Evolutionary conservation across 1,140 invertebrate species (phyloP), one percentile per base, ranked within the genome.

Genomic region (Bradynema listronoti): DNA sequence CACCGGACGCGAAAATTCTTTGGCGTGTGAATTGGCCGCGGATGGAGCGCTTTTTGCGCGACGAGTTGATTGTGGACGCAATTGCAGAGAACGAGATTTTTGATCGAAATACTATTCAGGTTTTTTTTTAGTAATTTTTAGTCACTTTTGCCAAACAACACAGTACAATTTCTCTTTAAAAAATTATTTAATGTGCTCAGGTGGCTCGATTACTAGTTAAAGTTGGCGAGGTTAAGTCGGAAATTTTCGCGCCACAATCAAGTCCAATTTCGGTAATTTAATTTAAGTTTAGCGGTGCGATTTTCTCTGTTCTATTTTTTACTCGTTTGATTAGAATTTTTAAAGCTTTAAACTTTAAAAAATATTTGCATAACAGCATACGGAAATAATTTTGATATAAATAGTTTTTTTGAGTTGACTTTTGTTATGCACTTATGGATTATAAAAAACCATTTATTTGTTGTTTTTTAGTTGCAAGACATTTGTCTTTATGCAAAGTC

Each of bases 11-110:
- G 27, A 24, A 36, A 9, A 65, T 63, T 39, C 19, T 67, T 14
- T 67, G 65, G 65, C 25, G 32, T 29, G 36, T 71, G 30, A 67
- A 67, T 34, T 67, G 65, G 65, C 2, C 32, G 19, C 24, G 49
- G 14, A 56, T 71, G 36, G 58, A 67, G 25, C 41, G 43, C n/a
- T 57, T 65, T 30, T 46, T 67, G 29, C 67, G 68, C n/a, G 68
- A 67, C 19, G 65, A 72, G 19, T 19, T 66, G 14, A 42, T 67
- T 16, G 25, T 67, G 24, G 45, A 67, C 33, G 34, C 43, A 24
- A n/a, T 67, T 25, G 16, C 46, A 4, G 41, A 54, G 11, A 47
- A 62, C 27, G 59, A 61, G 16, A 27, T 46, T 32, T 54, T 57
- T 46, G 59, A 61, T 46, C 24, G 32, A n/a, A n/a, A 24, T 2